Percentiles rank a stretch among this genome's conserved stretches.
These are phyloP conservation scores for Clupea harengus DNA, from an alignment of 2,113 vertebrate genomes.

Conservation along the genomic window DNA sequence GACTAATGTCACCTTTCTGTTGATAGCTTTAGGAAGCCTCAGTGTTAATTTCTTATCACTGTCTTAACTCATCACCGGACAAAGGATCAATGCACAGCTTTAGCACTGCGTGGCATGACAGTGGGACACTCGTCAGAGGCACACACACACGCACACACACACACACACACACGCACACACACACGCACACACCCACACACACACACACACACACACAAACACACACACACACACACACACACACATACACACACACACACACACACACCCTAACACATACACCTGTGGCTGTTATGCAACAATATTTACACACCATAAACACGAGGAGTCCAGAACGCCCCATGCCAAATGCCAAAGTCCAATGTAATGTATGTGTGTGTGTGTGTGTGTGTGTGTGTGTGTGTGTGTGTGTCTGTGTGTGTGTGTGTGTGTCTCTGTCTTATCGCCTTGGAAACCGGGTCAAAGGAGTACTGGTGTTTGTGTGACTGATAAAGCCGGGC, in stretches of 20 bases:
- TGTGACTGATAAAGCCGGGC: neutral
- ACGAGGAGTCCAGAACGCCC: neutral
- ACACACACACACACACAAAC: too few relatives aligned
- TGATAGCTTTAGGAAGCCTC: too few relatives aligned
- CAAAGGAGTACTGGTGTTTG: neutral
- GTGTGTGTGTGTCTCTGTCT: neutral
- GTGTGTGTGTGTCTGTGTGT: neutral
- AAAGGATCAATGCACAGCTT: too few relatives aligned
- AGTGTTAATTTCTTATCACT: too few relatives aligned
- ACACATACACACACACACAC: neutral
- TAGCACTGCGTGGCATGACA: too few relatives aligned
- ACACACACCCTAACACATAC: neutral
- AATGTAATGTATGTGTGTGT: neutral
- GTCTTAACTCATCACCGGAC: too few relatives aligned
- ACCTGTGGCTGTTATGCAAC: neutral
- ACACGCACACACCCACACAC: too few relatives aligned
- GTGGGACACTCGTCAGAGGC: too few relatives aligned
- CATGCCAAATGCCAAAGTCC: neutral
- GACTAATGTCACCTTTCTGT: too few relatives aligned
- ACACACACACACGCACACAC: too few relatives aligned
- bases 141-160: too few relatives aligned
- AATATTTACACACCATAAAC: conserved; percentile 12
- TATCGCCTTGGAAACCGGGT: neutral
- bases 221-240: neutral
- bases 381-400: neutral